A percentile compares a stretch with the other conserved stretches of the same genome.
Evolutionary conservation across 92 coral and sea anemone genomes (phyloP).

Genomic region (Umimayanthus kanabou): DNA sequence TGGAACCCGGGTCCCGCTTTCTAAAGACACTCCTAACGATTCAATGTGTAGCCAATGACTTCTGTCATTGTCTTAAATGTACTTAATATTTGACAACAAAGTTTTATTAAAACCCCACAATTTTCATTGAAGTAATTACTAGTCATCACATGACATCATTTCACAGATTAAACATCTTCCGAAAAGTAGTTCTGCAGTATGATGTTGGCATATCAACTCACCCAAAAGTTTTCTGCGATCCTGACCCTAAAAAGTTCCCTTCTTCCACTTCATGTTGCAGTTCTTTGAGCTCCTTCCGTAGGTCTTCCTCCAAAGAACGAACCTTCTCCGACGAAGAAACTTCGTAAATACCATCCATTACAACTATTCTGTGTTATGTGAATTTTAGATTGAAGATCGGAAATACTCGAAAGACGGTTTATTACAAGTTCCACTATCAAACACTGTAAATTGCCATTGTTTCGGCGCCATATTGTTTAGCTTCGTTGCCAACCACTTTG

Average conservation of each 20-base stretch:
- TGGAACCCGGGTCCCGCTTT: too few species aligned
- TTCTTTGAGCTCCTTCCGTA: slow-evolving; percentile 87
- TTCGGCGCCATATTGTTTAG: slow-evolving; percentile 46
- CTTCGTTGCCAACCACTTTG: slow-evolving; percentile 32
- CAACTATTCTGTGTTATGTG: slow-evolving; percentile 45
- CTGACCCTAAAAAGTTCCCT: slow-evolving; percentile 77
- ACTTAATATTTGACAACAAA: too few species aligned
- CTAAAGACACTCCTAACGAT: too few species aligned
- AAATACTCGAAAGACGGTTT: neutral
- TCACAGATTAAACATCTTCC: neutral
- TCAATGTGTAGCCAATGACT: too few species aligned
- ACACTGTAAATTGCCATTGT: slow-evolving; percentile 39
- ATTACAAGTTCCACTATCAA: slow-evolving; percentile 11
- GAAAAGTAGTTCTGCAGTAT: neutral
- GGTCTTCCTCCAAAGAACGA: slow-evolving; percentile 85
- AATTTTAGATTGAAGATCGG: neutral
- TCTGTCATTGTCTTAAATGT: too few species aligned
- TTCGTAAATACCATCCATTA: slow-evolving; percentile 95
- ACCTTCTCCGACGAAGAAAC: slow-evolving; percentile 91
- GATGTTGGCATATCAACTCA: too few species aligned
- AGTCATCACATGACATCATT: neutral
- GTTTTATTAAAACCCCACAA: too few species aligned
- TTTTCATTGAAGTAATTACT: too few species aligned
- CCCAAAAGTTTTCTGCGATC: slow-evolving; percentile 82
- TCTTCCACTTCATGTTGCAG: slow-evolving; percentile 96